Evolutionary conservation across 2,113 vertebrate species (phyloP), one percentile per base, ranked within the genome.

Genomic region (Apeltes quadracus): DNA sequence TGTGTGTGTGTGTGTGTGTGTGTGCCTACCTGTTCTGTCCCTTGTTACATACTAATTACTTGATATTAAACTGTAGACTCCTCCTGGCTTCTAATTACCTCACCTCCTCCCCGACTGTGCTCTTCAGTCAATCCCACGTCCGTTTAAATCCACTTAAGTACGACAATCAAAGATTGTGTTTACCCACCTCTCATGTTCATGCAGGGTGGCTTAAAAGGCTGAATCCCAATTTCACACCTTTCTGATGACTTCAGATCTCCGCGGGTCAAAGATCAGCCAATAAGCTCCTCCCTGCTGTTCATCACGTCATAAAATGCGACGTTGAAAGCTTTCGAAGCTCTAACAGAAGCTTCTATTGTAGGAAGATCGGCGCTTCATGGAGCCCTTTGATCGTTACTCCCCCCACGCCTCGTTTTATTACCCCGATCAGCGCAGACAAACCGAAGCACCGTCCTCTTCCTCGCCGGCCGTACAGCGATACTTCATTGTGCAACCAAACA

Each of bases 141-240:
- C 1, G n/a, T 11, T 22, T 22, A 7, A 43, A n/a, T 14, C 15
- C 34, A 23, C 22, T 29, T 62, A 1, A 69, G 53, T 22, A 11
- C 39, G 20, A 43, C 11, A 27, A 13, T 41, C 16, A 38, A 61
- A 25, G n/a, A 46, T 22, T 39, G 14, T 38, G 27, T 57, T 76
- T 61, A 56, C 61, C 74, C 72, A 65, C 72, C 41, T 61, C 36
- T 55, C 48, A 51, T 51, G 48, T 66, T 71, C 51, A 38, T 27
- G 65, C 72, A 43, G 68, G 18, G 25, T 55, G 63, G 71, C 73
- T 75, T 68, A 44, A 36, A 72, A 71, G 58, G 46, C 66, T 34
- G 39, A 82, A 74, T 71, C 65, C 76, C 64, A 84, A 63, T 86
- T 84, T 84, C 81, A 81, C 82, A 76, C 74, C 67, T 75, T 61